A percentile compares a stretch with the other conserved stretches of the same genome.
Conservation (phyloP, 1,140 invertebrate species). For the Sminthurinus signatus region DNA sequence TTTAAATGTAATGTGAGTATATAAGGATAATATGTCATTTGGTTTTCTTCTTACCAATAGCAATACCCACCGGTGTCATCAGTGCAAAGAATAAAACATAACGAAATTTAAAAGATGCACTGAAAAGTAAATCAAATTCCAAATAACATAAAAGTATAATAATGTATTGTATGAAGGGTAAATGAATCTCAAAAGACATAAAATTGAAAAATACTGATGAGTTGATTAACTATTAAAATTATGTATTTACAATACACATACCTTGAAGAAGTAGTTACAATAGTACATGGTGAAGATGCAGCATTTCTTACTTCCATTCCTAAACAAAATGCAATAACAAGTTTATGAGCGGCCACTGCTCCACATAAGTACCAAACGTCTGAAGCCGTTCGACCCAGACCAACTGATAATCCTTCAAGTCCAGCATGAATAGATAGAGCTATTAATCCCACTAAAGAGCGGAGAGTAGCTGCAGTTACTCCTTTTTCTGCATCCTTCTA, state of each 20-base stretch:
- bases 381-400: conserved; percentile 50
- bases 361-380: conserved; percentile 63
- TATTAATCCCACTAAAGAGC: conserved; percentile 42
- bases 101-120: conserved; percentile 38
- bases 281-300: conserved; percentile 34
- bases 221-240: too few species aligned
- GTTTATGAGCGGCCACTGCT: conserved; percentile 54
- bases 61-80: conserved; percentile 40
- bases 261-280: conserved; percentile 38
- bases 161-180: too few species aligned
- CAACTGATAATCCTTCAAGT: conserved; percentile 76
- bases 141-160: neutral
- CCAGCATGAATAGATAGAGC: conserved; percentile 70
- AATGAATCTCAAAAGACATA: too few species aligned
- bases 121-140: conserved; percentile 17
- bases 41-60: too few species aligned
- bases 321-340: conserved; percentile 69
- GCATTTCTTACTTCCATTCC: conserved; percentile 56
- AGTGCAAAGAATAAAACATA: conserved; percentile 40
- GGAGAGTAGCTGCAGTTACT: conserved; percentile 25
- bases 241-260: too few species aligned
- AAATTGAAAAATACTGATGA: too few species aligned
- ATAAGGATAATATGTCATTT: too few species aligned
- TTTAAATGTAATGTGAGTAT: too few species aligned
- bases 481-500: conserved; percentile 32